Base-by-base conservation (phyloP, 30 jellyfish, hydroid and myxozoan species). In the Cassiopea andromeda region DNA sequence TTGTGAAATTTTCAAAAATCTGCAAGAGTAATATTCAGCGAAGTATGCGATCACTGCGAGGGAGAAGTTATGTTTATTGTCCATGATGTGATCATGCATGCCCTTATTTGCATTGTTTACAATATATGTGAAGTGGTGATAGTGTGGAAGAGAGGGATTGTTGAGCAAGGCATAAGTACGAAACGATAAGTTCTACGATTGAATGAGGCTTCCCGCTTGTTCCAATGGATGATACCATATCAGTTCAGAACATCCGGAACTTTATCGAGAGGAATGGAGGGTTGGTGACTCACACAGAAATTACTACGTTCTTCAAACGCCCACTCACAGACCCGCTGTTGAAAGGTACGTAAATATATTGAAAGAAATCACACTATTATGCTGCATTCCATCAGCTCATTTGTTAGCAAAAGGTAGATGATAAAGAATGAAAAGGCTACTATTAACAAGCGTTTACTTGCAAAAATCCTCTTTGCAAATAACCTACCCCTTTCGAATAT, bases 241-340 rank as follows among this genome's bases (percentile, higher is more conserved):
- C 97, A 7, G 79, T 89, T 54, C 97, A 85, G n/a, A 88, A 93
- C 66, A 93, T 93, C 76, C 69, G 82, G 38, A 90, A 64, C 18
- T 89, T 64, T 66, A 83, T 93, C 6, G 18, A 47, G 44, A 43
- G 77, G 44, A 86, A 84, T 48, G 95, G 88, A 47, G 99, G 99
- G 10, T 87, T 75, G 78, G 97, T 85, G 45, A 84, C 75, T 69
- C 98, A 96, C 54, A 18, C 96, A 4, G 99, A 96, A 2, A 68
- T 96, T 27, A 93, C 92, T 1, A 88, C 78, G 38, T 82, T 87
- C 64, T 96, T 96, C 73, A 89, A 93, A 57, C 73, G 92, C 69
- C 98, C 91, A 8, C 89, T 96, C 27, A 88, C 96, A 7, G 88
- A 85, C 70, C 92, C 98, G 1, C 7, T 75, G 7, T 44, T 84